phyloP scores from a whole-genome alignment of 2,797 vertebrate genomes.

The Balearica regulorum region DNA sequence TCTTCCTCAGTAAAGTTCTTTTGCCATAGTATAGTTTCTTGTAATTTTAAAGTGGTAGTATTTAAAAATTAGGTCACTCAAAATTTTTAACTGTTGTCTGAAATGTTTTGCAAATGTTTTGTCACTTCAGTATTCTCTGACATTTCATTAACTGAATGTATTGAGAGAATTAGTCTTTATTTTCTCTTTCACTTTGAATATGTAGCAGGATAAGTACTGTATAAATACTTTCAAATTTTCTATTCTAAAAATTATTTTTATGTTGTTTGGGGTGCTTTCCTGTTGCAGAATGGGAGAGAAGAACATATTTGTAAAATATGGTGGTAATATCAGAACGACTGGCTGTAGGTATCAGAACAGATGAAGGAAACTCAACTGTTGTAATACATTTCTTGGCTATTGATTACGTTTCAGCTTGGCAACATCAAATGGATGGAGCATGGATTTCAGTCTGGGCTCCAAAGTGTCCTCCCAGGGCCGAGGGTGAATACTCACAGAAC shows the following conservation, averaged over 20 bases:
- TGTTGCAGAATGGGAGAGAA: neutral
- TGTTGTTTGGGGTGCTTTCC: neutral
- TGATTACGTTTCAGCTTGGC: neutral
- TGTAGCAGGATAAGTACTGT: neutral
- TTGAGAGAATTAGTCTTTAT: neutral
- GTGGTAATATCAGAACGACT: neutral
- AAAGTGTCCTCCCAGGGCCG: neutral
- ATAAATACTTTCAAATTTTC: neutral
- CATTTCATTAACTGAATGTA: neutral
- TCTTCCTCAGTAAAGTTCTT: neutral
- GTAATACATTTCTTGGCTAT: neutral
- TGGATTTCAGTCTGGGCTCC: neutral
- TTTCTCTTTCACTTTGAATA: neutral
- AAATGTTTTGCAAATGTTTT: neutral
- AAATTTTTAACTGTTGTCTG: neutral
- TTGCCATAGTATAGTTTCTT: neutral
- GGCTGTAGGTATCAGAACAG: neutral
- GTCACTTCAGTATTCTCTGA: neutral
- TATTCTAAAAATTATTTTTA: neutral
- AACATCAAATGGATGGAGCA: neutral
- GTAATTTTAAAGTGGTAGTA: neutral
- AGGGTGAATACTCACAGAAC: neutral
- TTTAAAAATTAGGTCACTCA: neutral
- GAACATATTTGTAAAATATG: rapidly evolving
- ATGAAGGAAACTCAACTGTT: neutral